Evolutionary conservation across 2,113 vertebrate species (phyloP).

Genomic region (Dicerorhinus sumatrensis): DNA sequence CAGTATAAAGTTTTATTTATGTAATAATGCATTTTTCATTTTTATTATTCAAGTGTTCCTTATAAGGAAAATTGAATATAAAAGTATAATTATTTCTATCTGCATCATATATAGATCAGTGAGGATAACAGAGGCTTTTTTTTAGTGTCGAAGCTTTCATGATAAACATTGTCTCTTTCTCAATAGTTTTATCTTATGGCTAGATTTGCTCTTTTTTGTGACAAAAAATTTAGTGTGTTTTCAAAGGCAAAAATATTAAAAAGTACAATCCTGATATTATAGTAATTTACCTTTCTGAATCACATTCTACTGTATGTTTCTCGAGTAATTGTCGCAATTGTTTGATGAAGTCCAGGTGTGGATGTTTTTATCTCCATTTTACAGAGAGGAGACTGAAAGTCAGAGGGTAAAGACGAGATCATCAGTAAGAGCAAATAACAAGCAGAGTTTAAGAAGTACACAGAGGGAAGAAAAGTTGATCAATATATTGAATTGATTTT

Average conservation of each 20-base stretch:
- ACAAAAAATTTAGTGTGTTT: not conserved
- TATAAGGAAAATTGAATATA: not conserved
- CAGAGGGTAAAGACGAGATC: not conserved
- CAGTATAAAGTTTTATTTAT: not conserved
- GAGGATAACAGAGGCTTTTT: not conserved
- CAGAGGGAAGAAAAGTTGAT: not conserved
- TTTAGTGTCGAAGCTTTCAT: not conserved
- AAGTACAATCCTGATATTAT: not conserved
- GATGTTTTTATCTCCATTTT: not conserved
- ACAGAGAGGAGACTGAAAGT: not conserved
- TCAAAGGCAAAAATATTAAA: not conserved
- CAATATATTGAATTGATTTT: not conserved
- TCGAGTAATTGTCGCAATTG: not conserved
- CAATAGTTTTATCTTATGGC: not conserved
- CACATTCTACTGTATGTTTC: too few species aligned
- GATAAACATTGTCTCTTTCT: not conserved
- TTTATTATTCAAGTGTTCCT: not conserved
- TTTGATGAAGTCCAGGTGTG: not conserved
- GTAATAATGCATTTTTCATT: not conserved
- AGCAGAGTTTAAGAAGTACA: not conserved
- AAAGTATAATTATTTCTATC: not conserved
- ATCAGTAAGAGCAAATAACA: not conserved
- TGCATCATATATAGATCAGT: not conserved
- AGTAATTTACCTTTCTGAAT: not conserved
- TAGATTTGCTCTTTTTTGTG: not conserved